A percentile compares a stretch with the other conserved stretches of the same genome.
Conservation (phyloP, 2,113 vertebrate genomes). For the Dermatemys mawii region DNA sequence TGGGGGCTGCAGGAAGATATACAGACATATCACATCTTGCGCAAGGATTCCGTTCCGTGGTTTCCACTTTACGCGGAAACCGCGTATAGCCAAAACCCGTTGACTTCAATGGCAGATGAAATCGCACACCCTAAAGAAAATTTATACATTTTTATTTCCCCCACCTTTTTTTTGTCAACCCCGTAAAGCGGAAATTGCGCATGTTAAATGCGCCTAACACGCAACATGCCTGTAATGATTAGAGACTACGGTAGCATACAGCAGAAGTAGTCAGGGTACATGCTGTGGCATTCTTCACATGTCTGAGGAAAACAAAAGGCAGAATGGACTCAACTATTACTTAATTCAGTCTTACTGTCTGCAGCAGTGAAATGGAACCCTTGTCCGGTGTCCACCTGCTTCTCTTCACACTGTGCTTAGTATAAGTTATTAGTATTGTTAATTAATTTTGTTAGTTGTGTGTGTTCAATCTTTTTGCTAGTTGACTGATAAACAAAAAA, state of each 20-base stretch:
- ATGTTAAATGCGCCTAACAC: too few species aligned
- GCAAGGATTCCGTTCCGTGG: too few species aligned
- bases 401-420: neutral
- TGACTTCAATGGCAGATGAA: too few species aligned
- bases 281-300: neutral
- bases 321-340: neutral
- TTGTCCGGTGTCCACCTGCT: neutral
- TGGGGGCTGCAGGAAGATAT: too few species aligned
- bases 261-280: neutral
- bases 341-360: constrained; percentile 9
- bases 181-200: too few species aligned
- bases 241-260: neutral
- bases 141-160: too few species aligned
- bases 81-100: too few species aligned
- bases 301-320: neutral
- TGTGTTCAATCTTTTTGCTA: neutral
- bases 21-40: too few species aligned
- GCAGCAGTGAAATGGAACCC: neutral
- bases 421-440: neutral
- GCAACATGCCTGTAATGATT: too few species aligned
- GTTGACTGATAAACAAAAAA: neutral
- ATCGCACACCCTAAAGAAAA: too few species aligned
- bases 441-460: neutral
- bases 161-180: too few species aligned
- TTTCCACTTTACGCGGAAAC: too few species aligned